Evolutionary conservation across 2,113 vertebrate species (phyloP).

Genomic region (Amazona guildingii): DNA sequence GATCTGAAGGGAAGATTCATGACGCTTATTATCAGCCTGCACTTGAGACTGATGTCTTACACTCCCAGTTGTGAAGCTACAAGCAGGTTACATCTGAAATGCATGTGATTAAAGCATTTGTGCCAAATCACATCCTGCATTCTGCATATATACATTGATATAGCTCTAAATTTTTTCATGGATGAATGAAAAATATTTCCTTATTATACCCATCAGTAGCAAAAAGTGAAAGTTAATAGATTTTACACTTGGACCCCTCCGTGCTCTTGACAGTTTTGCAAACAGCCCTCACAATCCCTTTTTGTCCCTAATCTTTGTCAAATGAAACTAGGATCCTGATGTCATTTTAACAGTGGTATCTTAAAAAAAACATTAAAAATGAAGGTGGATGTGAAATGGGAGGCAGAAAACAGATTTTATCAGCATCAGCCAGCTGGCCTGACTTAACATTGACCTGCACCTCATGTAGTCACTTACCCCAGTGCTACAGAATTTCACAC

Average conservation of each 20-base stretch:
- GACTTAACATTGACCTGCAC: background rate
- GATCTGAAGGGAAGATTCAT: slow-evolving; percentile 40
- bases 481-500: background rate
- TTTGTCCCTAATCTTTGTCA: background rate
- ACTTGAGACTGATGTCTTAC: slow-evolving; percentile 2
- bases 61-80: background rate
- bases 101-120: background rate
- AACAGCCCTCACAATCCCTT: slow-evolving; percentile 11
- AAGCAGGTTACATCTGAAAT: slow-evolving; percentile 7
- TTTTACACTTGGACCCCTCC: slow-evolving; percentile 11
- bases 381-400: background rate
- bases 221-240: slow-evolving; percentile 41
- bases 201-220: background rate
- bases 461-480: background rate
- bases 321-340: background rate
- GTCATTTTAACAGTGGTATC: background rate
- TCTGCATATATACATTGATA: background rate
- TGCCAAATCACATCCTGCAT: background rate
- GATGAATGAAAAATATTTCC: slow-evolving; percentile 28
- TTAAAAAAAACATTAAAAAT: background rate
- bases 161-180: background rate
- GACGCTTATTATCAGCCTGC: background rate
- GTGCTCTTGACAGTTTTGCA: slow-evolving; percentile 20
- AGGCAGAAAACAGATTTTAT: background rate
- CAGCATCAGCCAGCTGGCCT: background rate